Conservation (phyloP, 1,140 invertebrate genomes). For the Sogatella furcifera region DNA sequence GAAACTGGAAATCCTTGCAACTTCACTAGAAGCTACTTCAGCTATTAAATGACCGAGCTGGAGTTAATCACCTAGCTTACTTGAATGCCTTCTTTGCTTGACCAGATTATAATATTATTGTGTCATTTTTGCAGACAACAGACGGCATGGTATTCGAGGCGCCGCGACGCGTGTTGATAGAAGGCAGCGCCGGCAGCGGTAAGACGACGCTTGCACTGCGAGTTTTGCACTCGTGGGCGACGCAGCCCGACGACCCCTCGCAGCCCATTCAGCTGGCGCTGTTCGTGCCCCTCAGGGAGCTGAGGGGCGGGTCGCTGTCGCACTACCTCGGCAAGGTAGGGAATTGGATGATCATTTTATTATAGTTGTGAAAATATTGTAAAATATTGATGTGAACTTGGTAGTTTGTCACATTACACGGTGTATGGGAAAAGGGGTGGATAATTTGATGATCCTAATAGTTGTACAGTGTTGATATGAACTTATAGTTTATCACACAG, state of each 20-base stretch:
- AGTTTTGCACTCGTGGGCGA: conserved; percentile 42
- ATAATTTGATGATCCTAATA: too few relatives aligned
- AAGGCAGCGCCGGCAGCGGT: conserved; percentile 41
- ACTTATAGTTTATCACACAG: too few relatives aligned
- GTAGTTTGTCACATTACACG: too few relatives aligned
- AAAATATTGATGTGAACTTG: too few relatives aligned
- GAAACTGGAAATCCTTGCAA: too few relatives aligned
- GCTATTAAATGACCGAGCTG: too few relatives aligned
- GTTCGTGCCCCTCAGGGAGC: conserved; percentile 40
- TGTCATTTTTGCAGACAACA: conserved; percentile 28
- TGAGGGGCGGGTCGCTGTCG: conserved; percentile 33
- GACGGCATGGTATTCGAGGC: conserved; percentile 36
- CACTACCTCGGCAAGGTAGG: conserved; percentile 35
- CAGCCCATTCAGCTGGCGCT: conserved; percentile 34
- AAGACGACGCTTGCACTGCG: conserved; percentile 39
- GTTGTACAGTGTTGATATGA: too few relatives aligned
- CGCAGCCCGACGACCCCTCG: conserved; percentile 32
- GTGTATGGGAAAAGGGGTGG: too few relatives aligned
- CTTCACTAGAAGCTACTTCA: too few relatives aligned
- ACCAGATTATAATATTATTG: too few relatives aligned
- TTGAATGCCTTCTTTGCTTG: background rate
- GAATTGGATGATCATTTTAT: too few relatives aligned
- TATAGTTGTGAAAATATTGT: too few relatives aligned
- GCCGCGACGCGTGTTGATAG: conserved; percentile 36
- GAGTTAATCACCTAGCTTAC: conserved; percentile 2